A percentile compares a stretch with the other conserved stretches of the same genome.
These are phyloP conservation scores for Microcebus jonahi DNA, from an alignment of 2,113 vertebrate species.

Conservation along the genomic window DNA sequence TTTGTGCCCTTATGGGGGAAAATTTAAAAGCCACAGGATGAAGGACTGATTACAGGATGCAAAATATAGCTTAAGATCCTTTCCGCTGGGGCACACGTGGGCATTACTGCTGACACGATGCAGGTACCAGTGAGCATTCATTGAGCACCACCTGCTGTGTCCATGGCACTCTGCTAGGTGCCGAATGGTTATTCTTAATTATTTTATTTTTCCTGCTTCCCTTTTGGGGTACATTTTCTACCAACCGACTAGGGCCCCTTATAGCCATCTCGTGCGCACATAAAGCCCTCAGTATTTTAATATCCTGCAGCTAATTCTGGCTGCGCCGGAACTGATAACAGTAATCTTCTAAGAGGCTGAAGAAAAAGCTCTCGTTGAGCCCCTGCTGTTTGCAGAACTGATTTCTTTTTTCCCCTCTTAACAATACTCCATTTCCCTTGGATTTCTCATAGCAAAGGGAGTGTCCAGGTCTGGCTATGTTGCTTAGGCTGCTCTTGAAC, in stretches of 20 bases:
- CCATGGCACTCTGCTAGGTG: not conserved
- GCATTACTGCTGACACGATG: not conserved
- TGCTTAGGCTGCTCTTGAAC: too few species aligned
- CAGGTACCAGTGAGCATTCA: not conserved
- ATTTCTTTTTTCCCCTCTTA: not conserved
- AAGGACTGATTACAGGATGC: not conserved
- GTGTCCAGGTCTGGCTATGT: not conserved
- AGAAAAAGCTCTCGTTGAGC: not conserved
- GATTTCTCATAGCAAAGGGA: not conserved
- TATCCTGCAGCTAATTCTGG: conserved; percentile 7
- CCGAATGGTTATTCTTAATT: not conserved
- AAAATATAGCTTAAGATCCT: not conserved
- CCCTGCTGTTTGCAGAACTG: not conserved
- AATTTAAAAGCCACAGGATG: not conserved
- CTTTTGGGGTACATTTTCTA: conserved; percentile 20
- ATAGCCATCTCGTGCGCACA: not conserved
- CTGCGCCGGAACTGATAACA: not conserved
- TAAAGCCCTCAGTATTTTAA: not conserved
- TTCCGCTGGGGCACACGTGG: not conserved
- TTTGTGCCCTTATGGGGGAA: not conserved
- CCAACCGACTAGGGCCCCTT: not conserved
- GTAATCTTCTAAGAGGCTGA: not conserved
- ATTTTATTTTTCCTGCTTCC: not conserved
- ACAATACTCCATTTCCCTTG: not conserved
- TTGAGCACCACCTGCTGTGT: not conserved